These are phyloP conservation scores for Drepanosiphum platanoidis DNA, from an alignment of 2,888 invertebrate species.

Conservation along the genomic window DNA sequence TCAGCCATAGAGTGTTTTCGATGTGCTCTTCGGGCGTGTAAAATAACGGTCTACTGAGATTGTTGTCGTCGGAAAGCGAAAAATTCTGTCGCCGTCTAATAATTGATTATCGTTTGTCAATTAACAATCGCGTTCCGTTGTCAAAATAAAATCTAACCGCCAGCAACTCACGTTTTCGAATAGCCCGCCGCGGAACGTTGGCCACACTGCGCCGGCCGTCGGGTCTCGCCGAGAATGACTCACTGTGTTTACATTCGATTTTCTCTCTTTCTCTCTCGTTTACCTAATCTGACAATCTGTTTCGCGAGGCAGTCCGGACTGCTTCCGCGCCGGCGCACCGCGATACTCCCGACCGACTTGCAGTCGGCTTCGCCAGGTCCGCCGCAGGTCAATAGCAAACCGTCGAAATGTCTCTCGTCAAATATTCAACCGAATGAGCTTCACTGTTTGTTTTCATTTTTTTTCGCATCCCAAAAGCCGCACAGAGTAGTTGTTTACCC, in stretches of 20 bases:
- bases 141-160: background rate
- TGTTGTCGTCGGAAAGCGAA: too few species aligned
- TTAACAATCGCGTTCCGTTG: too few species aligned
- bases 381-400: background rate
- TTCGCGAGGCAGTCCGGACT: background rate
- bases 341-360: background rate
- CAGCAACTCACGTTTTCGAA: background rate
- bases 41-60: too few species aligned
- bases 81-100: too few species aligned
- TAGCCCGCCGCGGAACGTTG: slow-evolving; percentile 3
- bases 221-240: background rate
- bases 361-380: background rate
- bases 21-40: too few species aligned
- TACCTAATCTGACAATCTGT: slow-evolving; percentile 35
- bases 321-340: background rate
- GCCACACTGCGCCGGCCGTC: slow-evolving; percentile 12
- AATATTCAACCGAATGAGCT: background rate
- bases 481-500: background rate
- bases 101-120: too few species aligned
- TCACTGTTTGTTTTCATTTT: too few species aligned
- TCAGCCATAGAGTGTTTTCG: slow-evolving; percentile 2
- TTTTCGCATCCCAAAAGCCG: too few species aligned
- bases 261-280: background rate
- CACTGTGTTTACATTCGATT: slow-evolving; percentile 45
- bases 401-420: background rate